Conservation (phyloP, 2,113 vertebrate genomes). For the Psephotus haematonotus region DNA sequence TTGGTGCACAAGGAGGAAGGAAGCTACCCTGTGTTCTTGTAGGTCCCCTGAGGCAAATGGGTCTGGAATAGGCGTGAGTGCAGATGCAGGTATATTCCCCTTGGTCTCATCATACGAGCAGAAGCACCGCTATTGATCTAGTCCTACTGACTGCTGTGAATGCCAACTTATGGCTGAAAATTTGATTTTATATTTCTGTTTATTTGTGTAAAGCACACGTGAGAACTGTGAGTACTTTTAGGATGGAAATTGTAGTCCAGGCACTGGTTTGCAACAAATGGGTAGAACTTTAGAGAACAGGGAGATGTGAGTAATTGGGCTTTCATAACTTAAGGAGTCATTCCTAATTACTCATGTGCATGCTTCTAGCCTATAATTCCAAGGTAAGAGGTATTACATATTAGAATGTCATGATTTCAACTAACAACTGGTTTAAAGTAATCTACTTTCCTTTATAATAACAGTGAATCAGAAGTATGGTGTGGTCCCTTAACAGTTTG, state of each 20-base stretch:
- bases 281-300: not conserved
- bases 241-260: not conserved
- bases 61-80: not conserved
- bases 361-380: not conserved
- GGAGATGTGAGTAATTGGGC: not conserved
- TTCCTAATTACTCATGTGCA: not conserved
- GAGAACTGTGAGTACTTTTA: not conserved
- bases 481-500: not conserved
- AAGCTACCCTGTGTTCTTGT: not conserved
- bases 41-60: not conserved
- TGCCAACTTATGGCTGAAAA: not conserved
- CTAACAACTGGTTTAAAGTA: not conserved
- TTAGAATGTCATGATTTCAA: not conserved
- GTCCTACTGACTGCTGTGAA: not conserved
- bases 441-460: not conserved
- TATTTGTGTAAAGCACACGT: not conserved
- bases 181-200: not conserved
- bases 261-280: not conserved
- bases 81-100: not conserved
- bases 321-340: not conserved
- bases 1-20: not conserved
- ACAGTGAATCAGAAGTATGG: not conserved
- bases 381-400: not conserved
- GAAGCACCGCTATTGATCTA: not conserved
- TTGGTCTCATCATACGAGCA: not conserved